Base-by-base conservation (phyloP, 2,888 invertebrate species). In the Tromatobia lineatoria region DNA sequence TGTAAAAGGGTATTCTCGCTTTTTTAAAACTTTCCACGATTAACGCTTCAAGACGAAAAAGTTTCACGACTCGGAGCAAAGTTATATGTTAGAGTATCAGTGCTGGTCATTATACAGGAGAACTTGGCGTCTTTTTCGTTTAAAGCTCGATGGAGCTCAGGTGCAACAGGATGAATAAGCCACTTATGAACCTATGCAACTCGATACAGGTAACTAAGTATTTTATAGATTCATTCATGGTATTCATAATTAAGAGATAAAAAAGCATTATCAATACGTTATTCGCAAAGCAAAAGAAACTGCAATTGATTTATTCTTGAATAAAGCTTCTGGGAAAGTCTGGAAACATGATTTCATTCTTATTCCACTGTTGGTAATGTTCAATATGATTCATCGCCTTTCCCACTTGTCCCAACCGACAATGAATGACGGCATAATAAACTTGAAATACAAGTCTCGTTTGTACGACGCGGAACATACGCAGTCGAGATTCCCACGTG, bases 11-110 rank as follows among this genome's bases (percentile, higher is more conserved):
- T 15, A 15, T 61, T 20, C 23, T n/a, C 18, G 52, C 13, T 10
- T 18, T 34, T 74, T 74, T 38, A 10, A 38, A 52, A 75, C 59
- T 61, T 69, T 23, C 57, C 25, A 42, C 50, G 57, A 69, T 74
- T 61, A 80, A 69, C 47, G 69, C 59, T 52, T 80, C 74, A 52
- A 23, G 50, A 52, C 25, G 42, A 61, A 69, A 57, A 67, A 54
- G 23, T 75, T 66, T 42, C 61, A 38, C 20, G 23, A 29, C 25
- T 59, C 47, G 13, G 11, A 38, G 59, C 13, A 50, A 80, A 67
- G 66, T 66, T 64, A 8, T 10, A 11, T 18, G 42, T 38, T 10
- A n/a, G 18, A 38, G 38, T 38, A 64, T 38, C 64, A 18, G 34
- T 42, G 64, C 38, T 11, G 20, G 20, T 7, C 20, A 38, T 64